Conservation (phyloP, 2,888 invertebrate genomes). For the Panorpa germanica region DNA sequence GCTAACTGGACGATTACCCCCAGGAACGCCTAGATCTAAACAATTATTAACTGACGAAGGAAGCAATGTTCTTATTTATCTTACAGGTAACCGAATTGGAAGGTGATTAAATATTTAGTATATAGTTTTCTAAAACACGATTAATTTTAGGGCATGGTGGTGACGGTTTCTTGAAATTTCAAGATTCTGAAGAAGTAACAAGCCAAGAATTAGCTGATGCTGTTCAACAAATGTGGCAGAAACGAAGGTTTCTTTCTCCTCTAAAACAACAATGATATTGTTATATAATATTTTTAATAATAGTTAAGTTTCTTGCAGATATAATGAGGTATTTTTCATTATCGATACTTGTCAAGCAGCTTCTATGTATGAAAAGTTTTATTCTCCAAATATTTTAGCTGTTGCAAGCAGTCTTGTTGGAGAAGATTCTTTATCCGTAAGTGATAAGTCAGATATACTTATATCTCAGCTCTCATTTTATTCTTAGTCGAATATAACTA, state of each 20-base stretch:
- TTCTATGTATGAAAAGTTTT: conserved; percentile 94
- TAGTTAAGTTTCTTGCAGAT: conserved; percentile 50
- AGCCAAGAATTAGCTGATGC: conserved; percentile 97
- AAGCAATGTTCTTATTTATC: conserved; percentile 89
- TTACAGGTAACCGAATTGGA: conserved; percentile 39
- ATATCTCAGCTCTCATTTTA: conserved; percentile 7
- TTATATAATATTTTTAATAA: too few relatives aligned
- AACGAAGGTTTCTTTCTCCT: conserved; percentile 44
- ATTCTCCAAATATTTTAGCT: conserved; percentile 93
- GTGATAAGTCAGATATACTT: too few relatives aligned
- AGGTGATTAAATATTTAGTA: background rate
- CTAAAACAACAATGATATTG: too few relatives aligned
- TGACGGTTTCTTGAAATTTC: conserved; percentile 97
- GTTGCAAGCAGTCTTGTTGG: conserved; percentile 95
- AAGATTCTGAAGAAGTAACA: conserved; percentile 97
- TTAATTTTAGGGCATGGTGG: conserved; percentile 94
- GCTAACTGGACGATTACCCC: conserved; percentile 80
- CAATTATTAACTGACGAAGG: conserved; percentile 89
- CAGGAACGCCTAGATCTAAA: conserved; percentile 88
- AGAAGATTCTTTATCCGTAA: conserved; percentile 92
- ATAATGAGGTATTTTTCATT: conserved; percentile 96
- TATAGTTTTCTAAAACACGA: background rate
- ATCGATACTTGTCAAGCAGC: conserved; percentile 99
- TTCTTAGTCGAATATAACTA: too few relatives aligned
- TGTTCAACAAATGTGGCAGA: conserved; percentile 99